These are phyloP conservation scores for Anagyrus pseudococci DNA, from an alignment of 2,888 invertebrate species.

Conservation along the genomic window DNA sequence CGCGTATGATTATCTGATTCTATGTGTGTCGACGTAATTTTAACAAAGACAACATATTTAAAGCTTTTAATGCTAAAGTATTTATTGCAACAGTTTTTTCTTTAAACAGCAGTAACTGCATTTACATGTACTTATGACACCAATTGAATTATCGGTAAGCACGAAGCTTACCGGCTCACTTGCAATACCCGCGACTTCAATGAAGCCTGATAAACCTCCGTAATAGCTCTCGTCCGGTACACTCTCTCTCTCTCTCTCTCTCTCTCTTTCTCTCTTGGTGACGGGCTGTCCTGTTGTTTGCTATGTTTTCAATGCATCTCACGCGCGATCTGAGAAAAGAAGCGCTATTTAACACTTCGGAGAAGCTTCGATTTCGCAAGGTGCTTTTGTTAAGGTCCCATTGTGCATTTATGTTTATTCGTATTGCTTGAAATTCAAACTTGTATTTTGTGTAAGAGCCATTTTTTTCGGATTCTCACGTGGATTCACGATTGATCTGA, in stretches of 20 bases:
- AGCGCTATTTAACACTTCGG: conserved; percentile 1
- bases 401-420: background rate
- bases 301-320: conserved; percentile 20
- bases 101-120: background rate
- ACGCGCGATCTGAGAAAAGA: background rate
- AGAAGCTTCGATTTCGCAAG: background rate
- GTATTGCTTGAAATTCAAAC: background rate
- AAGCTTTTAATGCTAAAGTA: background rate
- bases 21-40: background rate
- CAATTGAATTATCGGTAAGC: conserved; percentile 17
- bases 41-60: background rate
- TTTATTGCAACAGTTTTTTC: background rate
- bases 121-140: background rate
- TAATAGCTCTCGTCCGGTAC: conserved; percentile 38
- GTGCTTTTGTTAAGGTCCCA: background rate
- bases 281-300: conserved; percentile 16
- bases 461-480: too few relatives aligned
- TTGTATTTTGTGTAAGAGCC: too few relatives aligned
- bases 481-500: too few relatives aligned
- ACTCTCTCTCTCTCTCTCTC: conserved; percentile 20
- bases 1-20: too few relatives aligned
- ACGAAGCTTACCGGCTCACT: conserved; percentile 19
- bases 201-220: conserved; percentile 33
- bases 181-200: conserved; percentile 30
- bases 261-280: conserved; percentile 14